phyloP scores from a whole-genome alignment of 1,140 invertebrate species.

The Tetramorium parvispinum region DNA sequence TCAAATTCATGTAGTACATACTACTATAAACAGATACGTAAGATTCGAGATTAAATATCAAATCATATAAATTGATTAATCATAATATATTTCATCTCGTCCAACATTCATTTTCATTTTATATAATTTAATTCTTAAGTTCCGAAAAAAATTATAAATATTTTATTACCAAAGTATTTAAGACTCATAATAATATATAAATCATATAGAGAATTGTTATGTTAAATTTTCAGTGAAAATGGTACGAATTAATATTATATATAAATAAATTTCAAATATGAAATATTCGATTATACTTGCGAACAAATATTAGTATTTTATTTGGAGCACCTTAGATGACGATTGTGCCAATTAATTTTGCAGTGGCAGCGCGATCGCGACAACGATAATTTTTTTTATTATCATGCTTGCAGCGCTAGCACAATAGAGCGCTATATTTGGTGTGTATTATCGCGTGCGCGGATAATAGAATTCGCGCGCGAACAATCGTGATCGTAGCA shows the following conservation, averaged over 20 bases:
- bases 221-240: neutral
- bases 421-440: conserved; percentile 48
- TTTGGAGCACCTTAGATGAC: neutral
- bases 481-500: conserved; percentile 41
- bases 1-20: too few species aligned
- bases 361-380: conserved; percentile 32
- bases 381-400: conserved; percentile 58
- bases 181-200: neutral
- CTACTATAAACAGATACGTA: neutral
- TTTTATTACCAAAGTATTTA: neutral
- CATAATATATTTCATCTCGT: neutral
- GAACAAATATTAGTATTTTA: conserved; percentile 30
- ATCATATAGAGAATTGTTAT: neutral
- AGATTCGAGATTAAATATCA: neutral
- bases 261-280: too few species aligned
- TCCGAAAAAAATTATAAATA: neutral
- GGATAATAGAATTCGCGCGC: conserved; percentile 52
- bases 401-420: conserved; percentile 43
- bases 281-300: neutral
- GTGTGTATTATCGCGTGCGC: conserved; percentile 53
- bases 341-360: conserved; percentile 51
- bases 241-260: neutral
- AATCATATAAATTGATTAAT: conserved; percentile 13
- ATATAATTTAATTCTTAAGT: neutral
- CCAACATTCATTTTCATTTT: neutral